phyloP scores from a whole-genome alignment of 2,797 vertebrate species.

The Allobates femoralis region DNA sequence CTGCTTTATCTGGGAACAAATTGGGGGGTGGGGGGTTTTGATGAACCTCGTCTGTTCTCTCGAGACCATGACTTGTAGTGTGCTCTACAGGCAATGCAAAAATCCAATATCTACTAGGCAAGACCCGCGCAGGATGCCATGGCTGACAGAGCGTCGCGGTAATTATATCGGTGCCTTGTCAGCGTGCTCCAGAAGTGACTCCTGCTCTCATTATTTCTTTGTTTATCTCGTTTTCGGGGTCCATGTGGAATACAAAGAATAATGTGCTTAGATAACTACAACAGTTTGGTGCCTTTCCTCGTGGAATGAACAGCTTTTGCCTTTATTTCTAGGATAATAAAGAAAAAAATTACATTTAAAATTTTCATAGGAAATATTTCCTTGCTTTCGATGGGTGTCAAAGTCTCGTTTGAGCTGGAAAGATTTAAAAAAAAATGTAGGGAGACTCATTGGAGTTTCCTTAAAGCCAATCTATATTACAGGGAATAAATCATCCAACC shows the following conservation, averaged over 20 bases:
- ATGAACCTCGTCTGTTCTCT: conserved; percentile 38
- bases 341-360: no score
- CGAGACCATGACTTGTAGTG: conserved; percentile 20
- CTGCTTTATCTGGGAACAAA: conserved; percentile 25
- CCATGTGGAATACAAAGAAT: conserved; percentile 12
- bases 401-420: not conserved
- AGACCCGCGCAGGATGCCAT: not conserved
- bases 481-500: conserved; percentile 4
- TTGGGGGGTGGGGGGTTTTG: not conserved
- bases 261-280: not conserved
- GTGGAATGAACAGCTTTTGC: not conserved
- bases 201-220: conserved; percentile 59
- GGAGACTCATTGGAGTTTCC: not conserved
- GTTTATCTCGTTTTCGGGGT: conserved; percentile 5
- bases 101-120: conserved; percentile 32
- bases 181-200: conserved; percentile 22
- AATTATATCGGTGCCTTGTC: conserved; percentile 36
- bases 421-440: not conserved
- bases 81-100: not conserved
- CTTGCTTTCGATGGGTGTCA: not conserved
- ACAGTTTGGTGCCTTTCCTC: not conserved
- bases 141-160: not conserved
- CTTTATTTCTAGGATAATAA: not conserved
- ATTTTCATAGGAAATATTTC: not conserved
- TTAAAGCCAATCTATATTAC: not conserved